Base-by-base conservation (phyloP, 2,797 vertebrate species). In the Poeciliopsis paucimaculata region DNA sequence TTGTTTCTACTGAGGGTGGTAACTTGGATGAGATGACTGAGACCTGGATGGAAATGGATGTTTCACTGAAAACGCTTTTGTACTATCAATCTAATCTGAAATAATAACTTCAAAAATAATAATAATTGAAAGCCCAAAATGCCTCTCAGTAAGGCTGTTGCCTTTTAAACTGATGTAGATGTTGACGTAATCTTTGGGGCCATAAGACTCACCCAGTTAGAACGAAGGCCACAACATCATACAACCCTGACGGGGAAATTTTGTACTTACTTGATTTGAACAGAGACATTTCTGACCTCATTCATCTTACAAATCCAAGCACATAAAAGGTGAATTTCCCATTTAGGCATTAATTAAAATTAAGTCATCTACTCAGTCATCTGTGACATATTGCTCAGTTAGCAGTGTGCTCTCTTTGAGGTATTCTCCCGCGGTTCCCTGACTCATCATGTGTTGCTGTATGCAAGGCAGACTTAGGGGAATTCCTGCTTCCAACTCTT, bases 341-440 rank as follows among this genome's bases (percentile, higher is more conserved):
- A 90, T 93, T 91, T 88, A 90, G 90, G 90, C 88, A 81, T 80
- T 89, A 88, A 93, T 93, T 90, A 90, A 86, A 78, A 89, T 84
- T 68, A 89, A 87, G 82, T 87, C 88, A 84, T 87, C 81, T 91
- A 90, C 78, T 87, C 90, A 90, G 81, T 89, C 92, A 87, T 88
- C 84, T 81, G 82, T 91, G 91, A 91, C 90, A 88, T 87, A 88
- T 86, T 85, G 84, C 85, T 83, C 45, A 60, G 81, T 86, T 87
- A 79, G 86, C 18, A 53, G 31, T 77, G 82, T 60, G 45, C 75
- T 75, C 55, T 62, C 73, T 85, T 79, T 41, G 75, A 70, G 28
- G 57, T 75, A 43, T 77, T 85, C 68, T 76, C n/a, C 64, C 41
- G 72, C 75, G 73, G 39, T 85, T 89, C 31, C 82, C 88, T 83